Base-by-base conservation (phyloP, 2,797 vertebrate species). In the Acipenser ruthenus region DNA sequence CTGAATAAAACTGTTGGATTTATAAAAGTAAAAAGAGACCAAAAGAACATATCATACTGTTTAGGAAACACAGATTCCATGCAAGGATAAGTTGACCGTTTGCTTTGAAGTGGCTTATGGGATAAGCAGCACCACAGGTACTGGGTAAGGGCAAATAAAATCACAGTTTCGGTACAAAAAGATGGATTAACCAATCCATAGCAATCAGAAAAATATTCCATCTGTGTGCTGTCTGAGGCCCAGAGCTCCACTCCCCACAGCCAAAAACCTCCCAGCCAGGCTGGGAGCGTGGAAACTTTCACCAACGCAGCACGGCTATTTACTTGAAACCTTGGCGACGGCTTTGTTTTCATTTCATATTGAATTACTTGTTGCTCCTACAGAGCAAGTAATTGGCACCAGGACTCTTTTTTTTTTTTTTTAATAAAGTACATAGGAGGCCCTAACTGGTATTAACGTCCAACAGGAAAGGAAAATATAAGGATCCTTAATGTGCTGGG, bases 301-400 rank as follows among this genome's bases (percentile, higher is more conserved):
- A 67, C 68, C 58, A 70, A 72, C 73, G 64, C 78, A 75, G 62
- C 65, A 53, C 13, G 0, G 0, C 48, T 55, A 73, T 72, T 55
- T 72, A 73, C 50, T 13, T 68, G 65, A 76, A 74, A 71, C 65
- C 69, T 72, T 82, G 77, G 78, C 71, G 1, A 56, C 15, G 55
- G 70, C 71, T 73, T 67, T 74, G 74, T 73, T 84, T 72, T 74
- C 71, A 70, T 71, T 78, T 78, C 55, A 71, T 75, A 73, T 84
- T 74, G 47, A 75, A 73, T 85, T 83, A 75, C 78, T 64, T 73
- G 68, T 71, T 76, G 80, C 77, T 73, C 74, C 70, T 64, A 12
- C 69, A 64, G 73, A 61, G 67, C 67, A 23, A 70, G 69, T 56
- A 61, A 51, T 51, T 71, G 72, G 79, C 81, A 76, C 68, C 49